These are phyloP conservation scores for Chloroceryle aenea DNA, from an alignment of 2,113 vertebrate genomes.

Conservation along the genomic window DNA sequence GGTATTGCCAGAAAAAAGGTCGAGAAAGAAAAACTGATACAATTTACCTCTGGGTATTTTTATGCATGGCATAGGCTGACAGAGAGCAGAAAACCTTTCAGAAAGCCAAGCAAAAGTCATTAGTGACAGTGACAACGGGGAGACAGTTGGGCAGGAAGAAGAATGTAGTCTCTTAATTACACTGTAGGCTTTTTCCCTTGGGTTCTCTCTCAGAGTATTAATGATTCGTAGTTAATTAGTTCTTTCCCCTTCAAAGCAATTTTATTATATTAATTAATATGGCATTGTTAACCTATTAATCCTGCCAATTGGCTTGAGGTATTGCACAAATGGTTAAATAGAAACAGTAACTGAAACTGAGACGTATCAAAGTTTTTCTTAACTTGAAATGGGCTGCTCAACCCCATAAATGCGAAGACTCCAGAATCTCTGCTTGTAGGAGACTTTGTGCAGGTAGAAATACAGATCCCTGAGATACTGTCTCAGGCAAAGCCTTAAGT, in stretches of 20 bases:
- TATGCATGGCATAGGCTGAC: background rate
- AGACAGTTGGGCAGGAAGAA: background rate
- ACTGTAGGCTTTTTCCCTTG: constrained; percentile 28
- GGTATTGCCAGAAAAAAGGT: background rate
- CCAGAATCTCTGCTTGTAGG: background rate
- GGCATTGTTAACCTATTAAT: constrained; percentile 11
- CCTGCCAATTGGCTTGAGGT: background rate
- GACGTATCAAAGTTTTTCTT: background rate
- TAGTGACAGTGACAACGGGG: background rate
- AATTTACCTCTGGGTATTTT: background rate
- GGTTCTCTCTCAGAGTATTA: constrained; percentile 4
- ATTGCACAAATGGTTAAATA: constrained; percentile 48
- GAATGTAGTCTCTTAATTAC: constrained; percentile 51
- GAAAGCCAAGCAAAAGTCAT: constrained; percentile 10
- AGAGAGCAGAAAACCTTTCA: background rate
- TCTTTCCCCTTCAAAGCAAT: background rate
- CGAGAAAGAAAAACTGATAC: background rate
- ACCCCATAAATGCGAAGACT: background rate
- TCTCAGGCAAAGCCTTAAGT: background rate
- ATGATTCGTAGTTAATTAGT: constrained; percentile 26
- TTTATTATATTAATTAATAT: constrained; percentile 33
- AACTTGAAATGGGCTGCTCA: background rate
- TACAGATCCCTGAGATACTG: background rate
- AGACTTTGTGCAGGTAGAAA: background rate
- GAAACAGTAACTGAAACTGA: background rate